Percentiles rank a stretch among this genome's conserved stretches.
These are phyloP conservation scores for Tricholaema leucomelas DNA, from an alignment of 2,113 vertebrate genomes.

Conservation along the genomic window DNA sequence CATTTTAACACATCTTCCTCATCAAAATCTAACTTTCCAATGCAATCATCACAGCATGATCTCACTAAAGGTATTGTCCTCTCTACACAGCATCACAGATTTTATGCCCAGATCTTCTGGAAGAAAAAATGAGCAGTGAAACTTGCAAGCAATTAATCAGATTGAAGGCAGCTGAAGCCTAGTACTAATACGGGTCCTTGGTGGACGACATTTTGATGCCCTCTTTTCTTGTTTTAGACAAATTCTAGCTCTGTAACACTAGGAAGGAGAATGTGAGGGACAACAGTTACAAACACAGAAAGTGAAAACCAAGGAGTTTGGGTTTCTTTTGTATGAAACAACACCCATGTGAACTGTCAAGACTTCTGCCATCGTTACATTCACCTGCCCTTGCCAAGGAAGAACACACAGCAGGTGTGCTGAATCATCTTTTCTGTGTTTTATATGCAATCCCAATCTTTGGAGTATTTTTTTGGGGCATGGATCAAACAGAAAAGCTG, in stretches of 20 bases:
- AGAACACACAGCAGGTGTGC: neutral
- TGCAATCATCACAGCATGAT: neutral
- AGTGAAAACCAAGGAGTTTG: neutral
- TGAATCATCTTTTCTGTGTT: neutral
- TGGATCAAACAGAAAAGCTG: neutral
- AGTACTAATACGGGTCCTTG: neutral
- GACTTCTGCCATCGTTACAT: neutral
- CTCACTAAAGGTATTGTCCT: neutral
- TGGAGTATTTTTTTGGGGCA: neutral
- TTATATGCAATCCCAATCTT: neutral
- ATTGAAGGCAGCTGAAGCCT: neutral
- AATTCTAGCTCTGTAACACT: neutral
- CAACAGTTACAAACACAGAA: neutral
- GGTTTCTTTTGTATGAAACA: neutral
- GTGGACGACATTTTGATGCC: neutral
- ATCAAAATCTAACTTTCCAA: neutral
- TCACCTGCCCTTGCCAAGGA: neutral
- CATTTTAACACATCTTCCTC: neutral
- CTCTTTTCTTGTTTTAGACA: neutral
- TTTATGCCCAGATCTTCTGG: neutral
- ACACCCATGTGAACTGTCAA: neutral
- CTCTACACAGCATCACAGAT: neutral
- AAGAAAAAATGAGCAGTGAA: neutral
- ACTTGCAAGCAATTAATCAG: neutral
- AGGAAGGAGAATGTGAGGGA: neutral